Base-by-base conservation (phyloP, 2,888 invertebrate genomes). In the Papilio protenor region DNA sequence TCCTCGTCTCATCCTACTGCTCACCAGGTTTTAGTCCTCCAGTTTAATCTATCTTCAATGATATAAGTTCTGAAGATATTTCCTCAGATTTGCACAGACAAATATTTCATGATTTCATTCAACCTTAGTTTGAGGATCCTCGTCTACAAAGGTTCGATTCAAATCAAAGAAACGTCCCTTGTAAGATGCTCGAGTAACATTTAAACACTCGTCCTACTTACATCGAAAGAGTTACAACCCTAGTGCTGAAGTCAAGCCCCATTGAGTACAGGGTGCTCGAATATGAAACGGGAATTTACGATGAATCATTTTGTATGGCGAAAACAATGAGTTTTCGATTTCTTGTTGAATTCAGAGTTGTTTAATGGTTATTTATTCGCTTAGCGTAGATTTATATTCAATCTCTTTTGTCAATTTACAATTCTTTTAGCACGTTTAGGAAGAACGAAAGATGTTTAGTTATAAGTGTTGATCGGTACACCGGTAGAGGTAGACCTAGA, bases 201-300 rank as follows among this genome's bases (percentile, higher is more conserved):
- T 71, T 71, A 71, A 52, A 71, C 71, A 49, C 69, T 49, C 45
- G 71, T 49, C 2, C 16, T 52, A 71, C 72, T 64, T 73, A 73
- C 16, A 45, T 23, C 23, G 70, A 73, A 73, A 64, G 72, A 72
- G 76, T 69, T 69, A 69, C 66, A 45, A 14, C 66, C 12, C 21
- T 12, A 45, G 45, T 40, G 33, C 64, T 66, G 21, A 69, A 73
- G 61, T 61, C 40, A 52, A 76, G 64, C 49, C 6, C 55, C 40
- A 40, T 59, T 64, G 64, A 21, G 8, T 27, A 40, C 12, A 71
- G 76, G 21, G 52, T 49, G 6, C 72, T 77, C 52, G 72, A 77
- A 61, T 45, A 73, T 72, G 61, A 77, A 76, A 64, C 52, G 52
- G 72, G 59, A 64, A 77, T 57, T 61, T 61, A 64, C 21, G n/a